These are phyloP conservation scores for Brienomyrus brachyistius DNA, from an alignment of 2,113 vertebrate genomes.

Conservation along the genomic window DNA sequence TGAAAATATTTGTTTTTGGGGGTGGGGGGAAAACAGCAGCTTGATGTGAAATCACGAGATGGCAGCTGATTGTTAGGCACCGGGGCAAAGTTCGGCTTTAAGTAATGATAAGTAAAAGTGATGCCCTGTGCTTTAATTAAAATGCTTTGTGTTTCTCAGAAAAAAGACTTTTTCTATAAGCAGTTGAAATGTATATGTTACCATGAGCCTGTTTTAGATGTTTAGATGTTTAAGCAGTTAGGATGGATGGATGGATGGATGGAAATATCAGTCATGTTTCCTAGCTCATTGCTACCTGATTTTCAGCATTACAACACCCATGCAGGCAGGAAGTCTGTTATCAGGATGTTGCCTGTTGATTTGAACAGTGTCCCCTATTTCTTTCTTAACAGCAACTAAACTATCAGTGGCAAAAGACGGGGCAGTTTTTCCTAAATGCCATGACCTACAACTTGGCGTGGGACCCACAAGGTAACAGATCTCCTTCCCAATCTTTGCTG, in stretches of 20 bases:
- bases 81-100: background rate
- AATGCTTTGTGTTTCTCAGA: too few relatives aligned
- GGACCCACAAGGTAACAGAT: constrained; percentile 90
- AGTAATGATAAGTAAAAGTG: background rate
- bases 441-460: constrained; percentile 96
- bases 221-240: too few relatives aligned
- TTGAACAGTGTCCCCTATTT: background rate
- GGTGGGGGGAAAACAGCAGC: background rate
- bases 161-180: background rate
- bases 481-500: background rate
- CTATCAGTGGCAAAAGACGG: constrained; percentile 97
- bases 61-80: background rate
- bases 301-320: background rate
- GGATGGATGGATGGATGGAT: background rate
- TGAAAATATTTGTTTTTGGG: background rate
- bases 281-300: background rate
- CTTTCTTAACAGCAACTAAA: constrained; percentile 74
- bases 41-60: background rate
- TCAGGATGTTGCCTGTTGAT: background rate
- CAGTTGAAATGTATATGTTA: background rate
- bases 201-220: background rate
- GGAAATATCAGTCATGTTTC: background rate
- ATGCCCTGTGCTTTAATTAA: background rate
- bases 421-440: constrained; percentile 92
- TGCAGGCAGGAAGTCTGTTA: background rate